Base-by-base conservation (phyloP, 2,113 vertebrate genomes). In the Forbesichthys agassizii region DNA sequence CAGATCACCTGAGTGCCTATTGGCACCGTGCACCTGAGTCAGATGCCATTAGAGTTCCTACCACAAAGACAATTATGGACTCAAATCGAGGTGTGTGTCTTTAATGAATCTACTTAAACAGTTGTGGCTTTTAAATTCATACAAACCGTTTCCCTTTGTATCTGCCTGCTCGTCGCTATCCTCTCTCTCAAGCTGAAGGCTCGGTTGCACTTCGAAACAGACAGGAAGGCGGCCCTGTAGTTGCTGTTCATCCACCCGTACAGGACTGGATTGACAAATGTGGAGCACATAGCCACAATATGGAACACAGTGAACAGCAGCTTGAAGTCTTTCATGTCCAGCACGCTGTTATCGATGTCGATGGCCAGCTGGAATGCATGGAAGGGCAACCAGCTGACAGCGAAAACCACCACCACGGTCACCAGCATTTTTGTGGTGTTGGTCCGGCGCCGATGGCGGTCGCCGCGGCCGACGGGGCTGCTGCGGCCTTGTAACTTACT, bases 161-260 rank as follows among this genome's bases (percentile, higher is more conserved):
- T 58, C 46, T 72, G 60, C 74, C 81, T 69, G 59, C 18, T 33
- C 53, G 65, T 52, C 8, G 53, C 33, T 27, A 47, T 5, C 27
- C 63, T 51, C 1, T 52, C 6, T 12, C 33, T 90, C 20, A 88
- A 87, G 9, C 92, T 90, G 68, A 94, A 69, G 7, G 91, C 85
- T 60, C 90, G 87, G 9, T 93, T 90, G 0, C 95, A 97, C 69
- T 90, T 91, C 73, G 94, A 96, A 57, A 95, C 94, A 0, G 94
- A 94, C 51, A 96, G 81, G 82, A 98, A 98, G 11, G 95, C 96
- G 3, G 89, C 92, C 75, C 96, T 91, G 87, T 97, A 98, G 92
- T 96, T 98, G 80, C 82, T 95, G 83, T 98, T 98, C 96, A 98
- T 96, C 96, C 96, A 98, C 57, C 96, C 96, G 0, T 98, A 98